A percentile compares a stretch with the other conserved stretches of the same genome.
phyloP scores from a whole-genome alignment of 2,113 vertebrate species.

The Oncorhynchus tshawytscha region DNA sequence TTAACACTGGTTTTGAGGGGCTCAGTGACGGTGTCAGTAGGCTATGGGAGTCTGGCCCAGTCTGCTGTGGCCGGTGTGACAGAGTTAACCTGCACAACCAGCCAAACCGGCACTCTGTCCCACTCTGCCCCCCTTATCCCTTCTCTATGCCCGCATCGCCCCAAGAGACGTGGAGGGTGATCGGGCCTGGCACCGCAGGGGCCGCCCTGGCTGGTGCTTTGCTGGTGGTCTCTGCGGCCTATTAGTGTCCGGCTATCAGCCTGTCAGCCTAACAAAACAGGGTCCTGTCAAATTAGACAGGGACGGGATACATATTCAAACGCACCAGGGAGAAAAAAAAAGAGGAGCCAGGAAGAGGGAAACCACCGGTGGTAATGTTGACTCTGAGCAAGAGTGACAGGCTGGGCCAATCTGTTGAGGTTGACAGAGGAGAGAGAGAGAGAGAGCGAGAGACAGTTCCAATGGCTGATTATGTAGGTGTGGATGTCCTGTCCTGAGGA shows the following conservation, averaged over 20 bases:
- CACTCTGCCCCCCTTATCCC: conserved; percentile 18
- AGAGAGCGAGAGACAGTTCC: conserved; percentile 37
- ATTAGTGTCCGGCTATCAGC: conserved; percentile 80
- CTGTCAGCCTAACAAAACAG: conserved; percentile 80
- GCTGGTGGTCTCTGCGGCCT: conserved; percentile 73
- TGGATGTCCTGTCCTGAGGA: conserved; percentile 66
- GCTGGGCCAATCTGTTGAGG: conserved; percentile 70
- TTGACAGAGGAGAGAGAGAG: background rate
- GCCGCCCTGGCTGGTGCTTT: conserved; percentile 71
- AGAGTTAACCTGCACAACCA: conserved; percentile 42
- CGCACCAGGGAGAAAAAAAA: conserved; percentile 58
- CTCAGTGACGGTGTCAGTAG: conserved; percentile 37
- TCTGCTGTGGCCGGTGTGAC: conserved; percentile 65
- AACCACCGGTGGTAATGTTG: conserved; percentile 89
- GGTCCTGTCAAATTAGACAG: conserved; percentile 83
- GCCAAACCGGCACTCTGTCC: conserved; percentile 41
- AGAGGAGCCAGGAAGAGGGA: conserved; percentile 62
- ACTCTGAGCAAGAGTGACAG: conserved; percentile 94
- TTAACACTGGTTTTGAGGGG: background rate
- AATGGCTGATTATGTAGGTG: conserved; percentile 51
- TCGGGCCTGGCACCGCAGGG: conserved; percentile 72
- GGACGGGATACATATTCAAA: conserved; percentile 74
- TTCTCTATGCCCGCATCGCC: conserved; percentile 56
- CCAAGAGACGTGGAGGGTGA: conserved; percentile 69
- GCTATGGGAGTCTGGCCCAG: conserved; percentile 29